Evolutionary conservation across 1,140 invertebrate genomes (phyloP).

Genomic region (Fopius arisanus): DNA sequence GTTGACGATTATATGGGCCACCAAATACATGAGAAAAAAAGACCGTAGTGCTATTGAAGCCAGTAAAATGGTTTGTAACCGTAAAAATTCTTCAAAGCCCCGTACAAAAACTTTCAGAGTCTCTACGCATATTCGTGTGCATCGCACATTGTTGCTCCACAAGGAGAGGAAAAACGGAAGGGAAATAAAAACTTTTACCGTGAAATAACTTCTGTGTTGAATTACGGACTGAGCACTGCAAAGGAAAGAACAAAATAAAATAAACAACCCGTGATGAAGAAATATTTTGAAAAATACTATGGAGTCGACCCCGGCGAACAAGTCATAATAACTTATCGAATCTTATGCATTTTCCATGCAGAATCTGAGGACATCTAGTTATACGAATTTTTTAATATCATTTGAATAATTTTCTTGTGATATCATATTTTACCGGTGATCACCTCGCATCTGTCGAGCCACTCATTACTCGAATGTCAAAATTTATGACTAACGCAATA

Average conservation of each 20-base stretch:
- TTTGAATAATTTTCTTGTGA: not conserved
- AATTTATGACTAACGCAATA: not conserved
- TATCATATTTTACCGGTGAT: not conserved
- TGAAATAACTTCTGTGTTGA: not conserved
- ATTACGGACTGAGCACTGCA: not conserved
- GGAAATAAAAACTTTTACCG: not conserved
- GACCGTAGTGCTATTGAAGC: conserved; percentile 1
- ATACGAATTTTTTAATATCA: not conserved
- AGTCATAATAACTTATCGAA: not conserved
- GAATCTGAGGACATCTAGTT: not conserved
- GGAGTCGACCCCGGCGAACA: not conserved
- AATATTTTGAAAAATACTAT: not conserved
- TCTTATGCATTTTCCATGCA: not conserved
- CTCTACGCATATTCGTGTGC: not conserved
- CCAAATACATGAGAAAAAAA: not conserved
- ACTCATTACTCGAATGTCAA: no score
- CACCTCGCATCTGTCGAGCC: no score
- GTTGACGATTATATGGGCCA: conserved; percentile 27
- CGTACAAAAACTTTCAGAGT: conserved; percentile 5
- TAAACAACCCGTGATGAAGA: not conserved
- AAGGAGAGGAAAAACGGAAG: not conserved
- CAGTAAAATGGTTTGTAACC: conserved; percentile 28
- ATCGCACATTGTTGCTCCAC: not conserved
- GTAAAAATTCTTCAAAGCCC: conserved; percentile 24
- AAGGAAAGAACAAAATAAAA: not conserved